Percentiles rank a stretch among this genome's conserved stretches.
phyloP scores from a whole-genome alignment of 2,113 vertebrate genomes.

The Ascaphus truei region DNA sequence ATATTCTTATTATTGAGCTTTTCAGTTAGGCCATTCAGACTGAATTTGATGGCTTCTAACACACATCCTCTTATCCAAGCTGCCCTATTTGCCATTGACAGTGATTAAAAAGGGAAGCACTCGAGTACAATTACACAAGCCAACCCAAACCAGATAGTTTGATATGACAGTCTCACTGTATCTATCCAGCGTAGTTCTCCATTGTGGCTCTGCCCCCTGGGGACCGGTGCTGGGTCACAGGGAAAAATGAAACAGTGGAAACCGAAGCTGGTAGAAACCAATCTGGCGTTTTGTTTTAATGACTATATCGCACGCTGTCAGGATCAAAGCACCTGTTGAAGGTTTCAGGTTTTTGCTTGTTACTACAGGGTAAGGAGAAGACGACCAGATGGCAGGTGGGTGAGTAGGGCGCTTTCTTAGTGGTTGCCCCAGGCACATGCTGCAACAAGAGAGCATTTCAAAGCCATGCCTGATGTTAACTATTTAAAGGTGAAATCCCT shows the following conservation, averaged over 20 bases:
- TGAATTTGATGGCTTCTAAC: not conserved
- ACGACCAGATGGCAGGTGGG: constrained; percentile 33
- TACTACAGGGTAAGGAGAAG: constrained; percentile 18
- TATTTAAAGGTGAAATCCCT: no score
- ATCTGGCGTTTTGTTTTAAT: constrained; percentile 19
- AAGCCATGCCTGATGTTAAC: constrained; percentile 14
- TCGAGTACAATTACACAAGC: not conserved
- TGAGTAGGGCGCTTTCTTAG: not conserved
- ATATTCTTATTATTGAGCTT: not conserved
- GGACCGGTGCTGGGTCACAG: not conserved
- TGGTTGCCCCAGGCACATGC: constrained; percentile 3
- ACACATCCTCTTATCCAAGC: not conserved
- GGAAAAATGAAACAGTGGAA: not conserved
- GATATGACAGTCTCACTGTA: not conserved
- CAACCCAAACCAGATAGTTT: constrained; percentile 1
- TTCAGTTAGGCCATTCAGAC: not conserved
- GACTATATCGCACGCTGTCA: not conserved
- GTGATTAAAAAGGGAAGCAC: no score
- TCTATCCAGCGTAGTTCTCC: not conserved
- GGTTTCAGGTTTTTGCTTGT: constrained; percentile 28
- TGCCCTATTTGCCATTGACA: no score
- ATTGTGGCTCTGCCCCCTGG: not conserved
- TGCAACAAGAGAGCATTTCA: not conserved
- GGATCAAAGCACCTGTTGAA: constrained; percentile 33
- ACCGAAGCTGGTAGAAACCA: not conserved